Conservation (phyloP, 1,140 invertebrate species). For the Homalodisca vitripennis region DNA sequence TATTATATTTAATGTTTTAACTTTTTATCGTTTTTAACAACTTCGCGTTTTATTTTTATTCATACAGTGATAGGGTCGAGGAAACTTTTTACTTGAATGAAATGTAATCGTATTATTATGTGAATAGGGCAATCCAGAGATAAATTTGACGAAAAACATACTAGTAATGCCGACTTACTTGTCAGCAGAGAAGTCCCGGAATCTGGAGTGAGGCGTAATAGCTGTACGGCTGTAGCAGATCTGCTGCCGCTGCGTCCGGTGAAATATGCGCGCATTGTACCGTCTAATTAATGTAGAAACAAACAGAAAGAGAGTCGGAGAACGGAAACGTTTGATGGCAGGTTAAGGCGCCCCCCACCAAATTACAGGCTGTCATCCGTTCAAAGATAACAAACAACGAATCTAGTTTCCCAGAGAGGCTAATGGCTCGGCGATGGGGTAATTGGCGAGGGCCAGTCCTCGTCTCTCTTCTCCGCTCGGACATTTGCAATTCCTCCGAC, state of each 20-base stretch:
- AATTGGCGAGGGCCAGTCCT: slow-evolving; percentile 6
- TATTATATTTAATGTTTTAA: no score
- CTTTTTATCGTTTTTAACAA: no score
- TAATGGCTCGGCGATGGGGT: slow-evolving; percentile 17
- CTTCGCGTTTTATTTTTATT: no score
- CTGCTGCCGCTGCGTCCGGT: no score
- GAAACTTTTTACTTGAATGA: no score
- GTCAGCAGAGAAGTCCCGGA: background rate
- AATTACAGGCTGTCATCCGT: slow-evolving; percentile 21
- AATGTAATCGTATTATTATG: no score
- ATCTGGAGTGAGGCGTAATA: background rate
- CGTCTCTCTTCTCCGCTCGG: background rate
- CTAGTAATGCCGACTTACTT: no score
- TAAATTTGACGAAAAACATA: no score
- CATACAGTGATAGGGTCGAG: no score
- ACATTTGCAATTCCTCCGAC: no score
- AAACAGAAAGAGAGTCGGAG: background rate
- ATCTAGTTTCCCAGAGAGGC: slow-evolving; percentile 23
- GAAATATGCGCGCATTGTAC: slow-evolving; percentile 1
- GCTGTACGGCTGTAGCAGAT: no score
- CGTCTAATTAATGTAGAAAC: slow-evolving; percentile 18
- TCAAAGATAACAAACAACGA: slow-evolving; percentile 23
- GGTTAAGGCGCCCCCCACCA: slow-evolving; percentile 6
- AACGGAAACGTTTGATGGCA: slow-evolving; percentile 16
- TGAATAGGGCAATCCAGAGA: no score